phyloP scores from a whole-genome alignment of 2,797 vertebrate species.

The Pipistrellus kuhlii region DNA sequence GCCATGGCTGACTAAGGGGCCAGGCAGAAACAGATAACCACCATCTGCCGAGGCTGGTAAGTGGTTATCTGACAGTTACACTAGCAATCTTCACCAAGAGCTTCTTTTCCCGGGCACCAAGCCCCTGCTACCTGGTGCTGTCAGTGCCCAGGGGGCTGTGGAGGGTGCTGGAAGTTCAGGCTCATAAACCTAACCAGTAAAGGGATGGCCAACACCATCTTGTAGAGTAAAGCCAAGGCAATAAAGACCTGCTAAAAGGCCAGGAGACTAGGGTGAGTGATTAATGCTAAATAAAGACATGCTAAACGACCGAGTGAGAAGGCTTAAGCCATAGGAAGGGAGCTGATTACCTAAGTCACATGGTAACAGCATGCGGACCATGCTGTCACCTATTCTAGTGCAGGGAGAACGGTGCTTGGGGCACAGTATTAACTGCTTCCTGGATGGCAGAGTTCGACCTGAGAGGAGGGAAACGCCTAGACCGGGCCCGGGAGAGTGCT shows the following conservation, averaged over 20 bases:
- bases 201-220: not conserved
- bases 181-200: not conserved
- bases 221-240: not conserved
- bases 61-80: not conserved
- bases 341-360: not conserved
- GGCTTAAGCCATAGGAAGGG: not conserved
- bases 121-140: not conserved
- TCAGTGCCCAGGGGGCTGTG: not conserved
- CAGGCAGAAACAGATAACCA: not conserved
- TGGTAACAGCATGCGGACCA: too few species aligned
- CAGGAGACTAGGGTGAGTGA: too few species aligned
- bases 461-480: not conserved
- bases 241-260: not conserved
- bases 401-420: not conserved
- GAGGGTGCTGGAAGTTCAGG: not conserved
- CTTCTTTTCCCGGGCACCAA: not conserved
- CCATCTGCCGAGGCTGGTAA: not conserved
- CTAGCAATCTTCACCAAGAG: not conserved
- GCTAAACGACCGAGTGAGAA: not conserved
- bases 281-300: too few species aligned
- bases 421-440: not conserved
- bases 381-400: not conserved
- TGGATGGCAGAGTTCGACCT: not conserved
- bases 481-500: not conserved
- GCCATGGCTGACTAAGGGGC: not conserved